A percentile compares a stretch with the other conserved stretches of the same genome.
Conservation (phyloP, 1,140 invertebrate species). For the Oryctes rhinoceros region DNA sequence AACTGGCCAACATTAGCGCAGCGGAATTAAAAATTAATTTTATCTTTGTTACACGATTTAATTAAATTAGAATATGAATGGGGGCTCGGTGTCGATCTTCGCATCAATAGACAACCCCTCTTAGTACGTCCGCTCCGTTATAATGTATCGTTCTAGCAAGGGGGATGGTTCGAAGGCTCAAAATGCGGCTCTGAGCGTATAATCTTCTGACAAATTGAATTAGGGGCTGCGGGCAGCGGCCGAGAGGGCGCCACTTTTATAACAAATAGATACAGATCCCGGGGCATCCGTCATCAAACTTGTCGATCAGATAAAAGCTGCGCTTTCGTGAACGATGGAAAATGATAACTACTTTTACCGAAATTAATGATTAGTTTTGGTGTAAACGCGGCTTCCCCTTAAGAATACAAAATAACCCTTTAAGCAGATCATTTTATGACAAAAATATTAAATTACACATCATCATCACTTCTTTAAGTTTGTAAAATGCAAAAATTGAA, state of each 20-base stretch:
- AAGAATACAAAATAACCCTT: neutral
- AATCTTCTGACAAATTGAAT: constrained; percentile 63
- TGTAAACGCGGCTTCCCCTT: neutral
- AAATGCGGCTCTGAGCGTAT: constrained; percentile 60
- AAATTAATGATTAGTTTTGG: constrained; percentile 11
- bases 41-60: constrained; percentile 57
- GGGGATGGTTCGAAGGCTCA: constrained; percentile 47
- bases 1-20: constrained; percentile 22
- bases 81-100: constrained; percentile 37
- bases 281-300: constrained; percentile 57
- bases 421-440: too few species aligned
- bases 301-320: constrained; percentile 50
- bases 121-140: constrained; percentile 42
- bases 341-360: constrained; percentile 35
- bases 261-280: constrained; percentile 55
- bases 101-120: constrained; percentile 42
- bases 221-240: constrained; percentile 56
- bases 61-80: constrained; percentile 58
- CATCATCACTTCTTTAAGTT: too few species aligned
- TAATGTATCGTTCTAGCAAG: constrained; percentile 58
- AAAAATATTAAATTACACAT: too few species aligned
- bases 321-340: neutral
- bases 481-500: too few species aligned
- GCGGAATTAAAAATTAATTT: constrained; percentile 59
- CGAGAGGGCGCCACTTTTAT: constrained; percentile 59